A percentile compares a stretch with the other conserved stretches of the same genome.
Evolutionary conservation across 2,888 invertebrate species (phyloP).

Genomic region (Nineta flava): DNA sequence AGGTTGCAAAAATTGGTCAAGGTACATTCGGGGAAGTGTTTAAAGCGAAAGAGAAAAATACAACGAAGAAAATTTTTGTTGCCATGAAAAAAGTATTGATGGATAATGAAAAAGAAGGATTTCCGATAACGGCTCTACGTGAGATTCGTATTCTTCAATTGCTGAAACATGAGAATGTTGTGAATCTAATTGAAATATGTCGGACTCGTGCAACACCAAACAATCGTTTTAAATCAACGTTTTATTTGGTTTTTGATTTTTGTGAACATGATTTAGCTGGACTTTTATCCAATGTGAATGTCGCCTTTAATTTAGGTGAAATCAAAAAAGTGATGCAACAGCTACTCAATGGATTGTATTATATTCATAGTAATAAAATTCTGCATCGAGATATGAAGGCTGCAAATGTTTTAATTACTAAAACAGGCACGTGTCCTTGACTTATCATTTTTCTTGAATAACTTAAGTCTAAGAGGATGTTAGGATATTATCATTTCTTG

Average conservation of each 20-base stretch:
- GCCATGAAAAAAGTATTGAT: slow-evolving; percentile 98
- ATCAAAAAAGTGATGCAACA: slow-evolving; percentile 91
- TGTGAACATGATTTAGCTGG: slow-evolving; percentile 98
- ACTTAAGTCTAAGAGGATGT: too few species aligned
- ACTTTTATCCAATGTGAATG: slow-evolving; percentile 81
- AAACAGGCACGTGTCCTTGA: slow-evolving; percentile 41
- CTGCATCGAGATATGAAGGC: slow-evolving; percentile 97
- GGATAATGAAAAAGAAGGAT: slow-evolving; percentile 99
- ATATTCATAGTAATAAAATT: slow-evolving; percentile 92
- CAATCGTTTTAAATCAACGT: slow-evolving; percentile 71
- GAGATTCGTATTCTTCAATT: slow-evolving; percentile 93
- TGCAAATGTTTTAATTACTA: slow-evolving; percentile 93
- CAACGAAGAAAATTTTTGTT: slow-evolving; percentile 73
- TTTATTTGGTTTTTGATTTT: slow-evolving; percentile 95
- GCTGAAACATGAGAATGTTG: slow-evolving; percentile 92
- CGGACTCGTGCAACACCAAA: slow-evolving; percentile 64
- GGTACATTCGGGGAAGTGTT: slow-evolving; percentile 98
- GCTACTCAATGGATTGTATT: slow-evolving; percentile 76
- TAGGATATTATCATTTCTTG: too few species aligned
- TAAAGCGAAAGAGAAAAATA: slow-evolving; percentile 76
- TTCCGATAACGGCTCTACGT: slow-evolving; percentile 93
- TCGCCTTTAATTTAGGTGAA: slow-evolving; percentile 91
- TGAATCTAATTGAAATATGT: slow-evolving; percentile 93
- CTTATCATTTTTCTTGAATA: too few species aligned
- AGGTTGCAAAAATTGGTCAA: slow-evolving; percentile 95